Conservation (phyloP, 1,140 invertebrate genomes). For the Samia ricini region DNA sequence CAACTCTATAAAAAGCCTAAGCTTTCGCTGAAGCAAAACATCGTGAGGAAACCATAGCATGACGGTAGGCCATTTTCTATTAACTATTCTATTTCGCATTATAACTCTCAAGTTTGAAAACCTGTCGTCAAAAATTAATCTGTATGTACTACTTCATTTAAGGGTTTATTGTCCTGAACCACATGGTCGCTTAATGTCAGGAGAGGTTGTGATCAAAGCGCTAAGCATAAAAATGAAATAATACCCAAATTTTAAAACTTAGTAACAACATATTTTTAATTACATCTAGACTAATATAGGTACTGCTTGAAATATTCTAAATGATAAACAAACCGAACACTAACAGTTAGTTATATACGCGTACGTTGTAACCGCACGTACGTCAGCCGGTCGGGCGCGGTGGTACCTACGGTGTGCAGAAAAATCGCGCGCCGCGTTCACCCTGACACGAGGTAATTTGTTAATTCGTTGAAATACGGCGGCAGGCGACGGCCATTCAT, state of each 20-base stretch:
- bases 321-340: not conserved
- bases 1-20: no score
- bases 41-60: no score
- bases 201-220: no score
- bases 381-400: conserved; percentile 38
- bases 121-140: no score
- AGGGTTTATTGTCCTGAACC: not conserved
- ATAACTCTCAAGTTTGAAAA: no score
- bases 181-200: no score
- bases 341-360: not conserved
- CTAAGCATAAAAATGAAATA: not conserved
- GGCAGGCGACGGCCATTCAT: conserved; percentile 67
- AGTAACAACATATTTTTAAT: no score
- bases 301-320: not conserved
- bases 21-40: no score
- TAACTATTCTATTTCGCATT: no score
- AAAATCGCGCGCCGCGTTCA: conserved; percentile 62
- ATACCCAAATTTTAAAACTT: no score
- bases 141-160: not conserved
- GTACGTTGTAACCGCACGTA: conserved; percentile 49
- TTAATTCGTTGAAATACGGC: conserved; percentile 74
- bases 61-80: no score
- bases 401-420: conserved; percentile 64
- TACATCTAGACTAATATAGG: not conserved
- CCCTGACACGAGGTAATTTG: conserved; percentile 66